Base-by-base conservation (phyloP, 2,888 invertebrate genomes). In the Tachina grossa region DNA sequence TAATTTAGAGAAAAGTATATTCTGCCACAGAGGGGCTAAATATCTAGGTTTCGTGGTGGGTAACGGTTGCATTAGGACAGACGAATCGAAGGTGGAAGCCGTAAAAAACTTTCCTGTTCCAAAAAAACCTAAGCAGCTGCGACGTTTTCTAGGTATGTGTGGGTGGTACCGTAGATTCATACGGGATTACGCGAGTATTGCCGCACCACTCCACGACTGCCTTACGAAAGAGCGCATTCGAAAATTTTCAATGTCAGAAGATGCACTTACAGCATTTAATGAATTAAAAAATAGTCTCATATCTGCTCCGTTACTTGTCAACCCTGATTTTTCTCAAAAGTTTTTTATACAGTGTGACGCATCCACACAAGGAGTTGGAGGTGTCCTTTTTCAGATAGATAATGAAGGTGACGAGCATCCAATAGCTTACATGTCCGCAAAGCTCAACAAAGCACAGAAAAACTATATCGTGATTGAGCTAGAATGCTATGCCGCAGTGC, bases 41-140 rank as follows among this genome's bases (percentile, higher is more conserved):
- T 80, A 84, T 47, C 63, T 84, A 14, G 74, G 80, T 1, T 68
- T 61, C n/a, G 53, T 84, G 8, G 84, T 80, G 0, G 77, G 63
- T 1, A 41, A 72, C 19, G 81, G 81, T 9, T 51, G 41, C 11
- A 65, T 72, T 43, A 9, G 51, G 11, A 72, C 45, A 1, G 71
- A 79, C 6, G 22, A 59, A 2, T 10, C 77, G 4, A 53, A 63
- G 14, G 16, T 55, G 9, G 43, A 69, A 14, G 66, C 49, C 10
- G n/a, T 66, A 1, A 31, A 5, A 31, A 9, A 43, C 0, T 69
- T 69, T 13, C 43, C 55, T 9, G 13, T 43, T 13, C 69, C 55
- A 8, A 69, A 45, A 45, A 72, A 71, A 2, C 57, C 71, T 3
- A 65, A 49, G 11, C 71, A 77, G 13, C 16, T 83, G 1, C n/a